Evolutionary conservation across 1,140 invertebrate species (phyloP).

Genomic region (Papilio xuthus): DNA sequence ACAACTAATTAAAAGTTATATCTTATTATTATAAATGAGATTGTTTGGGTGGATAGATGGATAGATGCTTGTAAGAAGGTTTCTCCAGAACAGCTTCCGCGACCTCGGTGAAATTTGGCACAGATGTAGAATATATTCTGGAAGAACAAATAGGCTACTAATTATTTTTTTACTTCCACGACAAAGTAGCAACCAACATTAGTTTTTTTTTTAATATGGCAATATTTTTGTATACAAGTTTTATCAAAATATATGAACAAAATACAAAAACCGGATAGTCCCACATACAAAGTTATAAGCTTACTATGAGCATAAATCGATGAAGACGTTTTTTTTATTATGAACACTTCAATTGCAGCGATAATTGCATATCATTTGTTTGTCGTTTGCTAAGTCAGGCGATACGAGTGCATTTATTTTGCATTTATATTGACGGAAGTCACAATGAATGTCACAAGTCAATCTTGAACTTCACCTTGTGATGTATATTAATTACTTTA

Average conservation of each 20-base stretch:
- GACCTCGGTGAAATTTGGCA: no score
- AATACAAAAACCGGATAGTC: neutral
- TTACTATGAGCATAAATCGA: neutral
- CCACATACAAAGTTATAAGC: neutral
- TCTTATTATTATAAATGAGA: neutral
- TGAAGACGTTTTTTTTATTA: neutral
- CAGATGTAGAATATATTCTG: no score
- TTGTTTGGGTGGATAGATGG: no score
- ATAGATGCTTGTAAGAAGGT: no score
- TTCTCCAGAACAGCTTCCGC: no score
- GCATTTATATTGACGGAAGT: conserved; percentile 26
- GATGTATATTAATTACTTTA: conserved; percentile 9
- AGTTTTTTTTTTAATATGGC: no score
- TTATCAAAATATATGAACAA: no score
- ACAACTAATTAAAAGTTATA: neutral
- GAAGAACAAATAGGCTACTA: no score
- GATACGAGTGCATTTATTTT: neutral
- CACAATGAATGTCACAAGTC: neutral
- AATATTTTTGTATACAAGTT: neutral
- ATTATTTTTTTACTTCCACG: no score
- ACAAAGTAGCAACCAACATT: no score
- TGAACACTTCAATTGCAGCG: neutral
- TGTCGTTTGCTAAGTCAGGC: neutral
- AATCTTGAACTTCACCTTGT: conserved; percentile 15
- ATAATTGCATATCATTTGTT: conserved; percentile 18